phyloP scores from a whole-genome alignment of 2,797 vertebrate species.

The Melanotaenia maccullochi region DNA sequence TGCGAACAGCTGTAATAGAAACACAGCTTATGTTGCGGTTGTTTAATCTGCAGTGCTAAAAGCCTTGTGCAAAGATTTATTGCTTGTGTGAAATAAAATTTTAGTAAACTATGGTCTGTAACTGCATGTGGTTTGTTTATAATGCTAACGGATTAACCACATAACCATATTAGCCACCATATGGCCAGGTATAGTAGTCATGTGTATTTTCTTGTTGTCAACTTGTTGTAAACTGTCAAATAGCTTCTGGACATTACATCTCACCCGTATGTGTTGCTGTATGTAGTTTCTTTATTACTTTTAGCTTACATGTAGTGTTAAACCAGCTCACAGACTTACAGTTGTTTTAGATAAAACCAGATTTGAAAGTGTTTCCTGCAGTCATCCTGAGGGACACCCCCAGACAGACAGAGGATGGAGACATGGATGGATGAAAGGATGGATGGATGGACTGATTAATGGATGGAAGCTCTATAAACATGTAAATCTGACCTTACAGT shows the following conservation, averaged over 20 bases:
- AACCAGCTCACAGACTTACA: slow-evolving; percentile 2
- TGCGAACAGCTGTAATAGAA: too few relatives aligned
- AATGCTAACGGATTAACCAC: too few relatives aligned
- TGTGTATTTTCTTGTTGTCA: too few relatives aligned
- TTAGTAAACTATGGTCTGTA: too few relatives aligned
- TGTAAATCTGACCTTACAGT: slow-evolving; percentile 84
- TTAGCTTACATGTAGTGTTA: background rate
- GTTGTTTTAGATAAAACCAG: background rate
- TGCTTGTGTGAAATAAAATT: too few relatives aligned
- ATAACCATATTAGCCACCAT: too few relatives aligned
- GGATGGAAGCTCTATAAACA: slow-evolving; percentile 74
- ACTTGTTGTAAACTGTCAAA: too few relatives aligned
- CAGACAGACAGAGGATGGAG: slow-evolving; percentile 39
- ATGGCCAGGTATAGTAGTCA: too few relatives aligned
- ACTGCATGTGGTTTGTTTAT: too few relatives aligned
- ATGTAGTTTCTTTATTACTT: background rate
- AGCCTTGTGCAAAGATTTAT: too few relatives aligned
- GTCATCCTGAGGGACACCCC: slow-evolving; percentile 12
- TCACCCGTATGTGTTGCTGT: background rate
- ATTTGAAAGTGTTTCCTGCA: slow-evolving; percentile 6
- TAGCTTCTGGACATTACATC: background rate
- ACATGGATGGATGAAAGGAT: slow-evolving; percentile 39
- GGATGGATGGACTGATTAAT: slow-evolving; percentile 50
- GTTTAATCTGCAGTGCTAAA: too few relatives aligned
- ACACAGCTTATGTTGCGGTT: too few relatives aligned